Evolutionary conservation across 2,797 vertebrate genomes (phyloP).

Genomic region (Channallabes apus): DNA sequence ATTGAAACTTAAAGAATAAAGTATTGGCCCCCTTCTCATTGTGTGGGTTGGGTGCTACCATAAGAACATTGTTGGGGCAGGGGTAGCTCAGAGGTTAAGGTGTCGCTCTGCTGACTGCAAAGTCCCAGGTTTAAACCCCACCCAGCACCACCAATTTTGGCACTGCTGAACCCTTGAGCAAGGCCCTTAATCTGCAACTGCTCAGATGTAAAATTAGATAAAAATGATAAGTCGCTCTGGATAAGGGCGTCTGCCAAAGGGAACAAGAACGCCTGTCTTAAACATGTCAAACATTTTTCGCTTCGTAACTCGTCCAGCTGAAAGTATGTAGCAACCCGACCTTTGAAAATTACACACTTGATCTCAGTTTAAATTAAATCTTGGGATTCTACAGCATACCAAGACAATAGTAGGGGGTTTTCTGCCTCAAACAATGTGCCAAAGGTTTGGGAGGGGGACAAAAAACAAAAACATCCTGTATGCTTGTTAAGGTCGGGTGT

Average conservation of each 20-base stretch:
- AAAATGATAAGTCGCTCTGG: too few species aligned
- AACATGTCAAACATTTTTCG: not conserved
- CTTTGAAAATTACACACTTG: not conserved
- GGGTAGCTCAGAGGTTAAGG: too few species aligned
- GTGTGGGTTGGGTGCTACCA: not conserved
- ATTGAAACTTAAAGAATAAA: not conserved
- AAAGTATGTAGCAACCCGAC: not conserved
- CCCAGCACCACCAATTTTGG: too few species aligned
- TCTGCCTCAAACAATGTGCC: too few species aligned
- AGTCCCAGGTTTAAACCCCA: too few species aligned
- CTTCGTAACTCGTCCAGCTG: not conserved
- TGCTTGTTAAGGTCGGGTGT: not conserved
- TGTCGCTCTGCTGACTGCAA: too few species aligned
- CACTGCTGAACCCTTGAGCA: too few species aligned
- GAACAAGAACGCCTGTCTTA: not conserved
- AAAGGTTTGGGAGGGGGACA: not conserved
- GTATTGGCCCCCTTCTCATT: not conserved
- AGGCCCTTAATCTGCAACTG: too few species aligned
- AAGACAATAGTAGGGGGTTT: too few species aligned
- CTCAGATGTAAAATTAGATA: too few species aligned
- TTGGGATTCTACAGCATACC: not conserved
- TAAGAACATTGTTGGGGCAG: too few species aligned
- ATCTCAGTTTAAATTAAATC: not conserved
- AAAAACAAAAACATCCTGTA: not conserved
- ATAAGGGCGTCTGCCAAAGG: not conserved